Percentiles rank a stretch among this genome's conserved stretches.
These are phyloP conservation scores for Lithophane socia DNA, from an alignment of 2,888 invertebrate genomes.

Conservation along the genomic window DNA sequence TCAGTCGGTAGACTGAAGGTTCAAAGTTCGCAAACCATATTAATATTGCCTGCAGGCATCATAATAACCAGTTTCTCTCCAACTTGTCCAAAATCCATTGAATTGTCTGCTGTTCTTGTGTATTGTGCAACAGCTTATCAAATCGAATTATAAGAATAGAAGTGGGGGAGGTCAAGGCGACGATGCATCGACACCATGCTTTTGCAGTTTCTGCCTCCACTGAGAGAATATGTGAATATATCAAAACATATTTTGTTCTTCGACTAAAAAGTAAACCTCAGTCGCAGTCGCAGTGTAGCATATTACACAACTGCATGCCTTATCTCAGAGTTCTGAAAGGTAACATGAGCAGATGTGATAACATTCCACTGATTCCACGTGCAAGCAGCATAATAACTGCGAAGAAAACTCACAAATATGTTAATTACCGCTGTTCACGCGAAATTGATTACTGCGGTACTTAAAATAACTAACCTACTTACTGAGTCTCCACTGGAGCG, in stretches of 20 bases:
- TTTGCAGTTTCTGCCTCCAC: background rate
- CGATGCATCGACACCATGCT: background rate
- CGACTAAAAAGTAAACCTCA: constrained; percentile 16
- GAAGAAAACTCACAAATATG: constrained; percentile 56
- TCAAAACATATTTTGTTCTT: constrained; percentile 1
- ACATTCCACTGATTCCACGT: constrained; percentile 75
- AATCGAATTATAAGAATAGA: constrained; percentile 5
- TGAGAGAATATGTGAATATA: background rate
- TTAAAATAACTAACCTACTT: constrained; percentile 41
- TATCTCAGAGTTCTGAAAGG: constrained; percentile 75
- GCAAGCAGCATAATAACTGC: constrained; percentile 42
- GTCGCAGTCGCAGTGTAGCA: constrained; percentile 4
- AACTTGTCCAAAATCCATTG: constrained; percentile 33
- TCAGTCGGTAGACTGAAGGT: constrained; percentile 1
- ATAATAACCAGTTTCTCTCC: constrained; percentile 24
- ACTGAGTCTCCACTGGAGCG: no score
- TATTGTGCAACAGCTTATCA: constrained; percentile 25
- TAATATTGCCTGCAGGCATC: constrained; percentile 17
- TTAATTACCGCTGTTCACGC: constrained; percentile 55
- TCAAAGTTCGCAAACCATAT: constrained; percentile 36
- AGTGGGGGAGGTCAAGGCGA: constrained; percentile 6
- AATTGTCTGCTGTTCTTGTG: constrained; percentile 16
- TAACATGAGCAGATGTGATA: constrained; percentile 75
- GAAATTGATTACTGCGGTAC: constrained; percentile 44
- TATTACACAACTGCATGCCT: constrained; percentile 65